Conservation (phyloP, 2,113 vertebrate species). For the Heterotis niloticus region DNA sequence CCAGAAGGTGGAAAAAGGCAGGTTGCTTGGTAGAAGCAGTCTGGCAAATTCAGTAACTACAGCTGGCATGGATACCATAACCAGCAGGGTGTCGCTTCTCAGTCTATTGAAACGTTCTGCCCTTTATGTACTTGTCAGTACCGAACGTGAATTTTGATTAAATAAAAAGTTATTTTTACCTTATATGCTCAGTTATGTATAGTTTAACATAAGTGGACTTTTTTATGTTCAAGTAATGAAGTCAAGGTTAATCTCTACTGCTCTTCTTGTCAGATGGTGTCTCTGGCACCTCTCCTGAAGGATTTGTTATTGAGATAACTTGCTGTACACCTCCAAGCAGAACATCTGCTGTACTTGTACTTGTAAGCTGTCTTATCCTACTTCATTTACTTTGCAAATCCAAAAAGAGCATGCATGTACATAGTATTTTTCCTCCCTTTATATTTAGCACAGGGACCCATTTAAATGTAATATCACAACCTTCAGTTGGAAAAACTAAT, state of each 20-base stretch:
- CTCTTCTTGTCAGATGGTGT: slow-evolving; percentile 3
- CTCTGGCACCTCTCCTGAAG: background rate
- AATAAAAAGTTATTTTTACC: no score
- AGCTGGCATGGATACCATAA: no score
- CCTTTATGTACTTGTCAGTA: no score
- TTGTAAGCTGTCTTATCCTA: background rate
- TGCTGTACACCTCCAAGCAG: slow-evolving; percentile 5
- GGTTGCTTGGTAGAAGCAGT: no score
- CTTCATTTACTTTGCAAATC: background rate
- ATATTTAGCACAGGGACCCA: background rate
- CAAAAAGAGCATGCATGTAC: background rate
- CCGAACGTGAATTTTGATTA: no score
- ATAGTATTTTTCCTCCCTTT: background rate
- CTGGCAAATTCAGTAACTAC: no score
- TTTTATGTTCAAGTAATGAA: background rate
- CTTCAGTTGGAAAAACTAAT: background rate
- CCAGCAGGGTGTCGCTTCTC: no score
- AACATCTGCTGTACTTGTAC: slow-evolving; percentile 18
- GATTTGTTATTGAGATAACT: slow-evolving; percentile 4
- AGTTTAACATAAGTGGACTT: no score
- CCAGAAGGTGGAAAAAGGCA: no score
- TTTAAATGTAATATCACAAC: background rate
- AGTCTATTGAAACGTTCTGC: no score
- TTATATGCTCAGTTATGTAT: no score
- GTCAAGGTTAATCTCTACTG: slow-evolving; percentile 1